Conservation (phyloP, 2,888 invertebrate species). For the Siphlonurus alternatus region DNA sequence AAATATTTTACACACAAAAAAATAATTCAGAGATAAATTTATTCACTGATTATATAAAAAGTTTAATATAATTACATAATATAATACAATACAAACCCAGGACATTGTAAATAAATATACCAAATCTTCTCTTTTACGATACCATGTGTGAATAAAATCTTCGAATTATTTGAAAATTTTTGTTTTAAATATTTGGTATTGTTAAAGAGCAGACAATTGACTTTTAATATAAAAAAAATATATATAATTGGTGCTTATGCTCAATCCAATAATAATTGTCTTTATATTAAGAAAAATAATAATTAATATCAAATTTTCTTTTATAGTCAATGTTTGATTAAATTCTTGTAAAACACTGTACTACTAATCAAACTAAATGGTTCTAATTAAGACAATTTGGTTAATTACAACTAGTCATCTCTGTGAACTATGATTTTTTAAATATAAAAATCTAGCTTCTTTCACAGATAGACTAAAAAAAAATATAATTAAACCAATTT, state of each 20-base stretch:
- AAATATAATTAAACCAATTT: too few relatives aligned
- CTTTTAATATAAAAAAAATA: too few relatives aligned
- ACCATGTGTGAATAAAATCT: not conserved
- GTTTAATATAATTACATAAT: not conserved
- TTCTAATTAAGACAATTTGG: not conserved
- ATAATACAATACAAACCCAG: not conserved
- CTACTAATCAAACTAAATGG: too few relatives aligned
- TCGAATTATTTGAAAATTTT: not conserved
- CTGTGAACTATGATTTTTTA: not conserved
- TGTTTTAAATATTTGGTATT: not conserved
- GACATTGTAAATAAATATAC: too few relatives aligned
- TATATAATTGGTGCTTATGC: not conserved
- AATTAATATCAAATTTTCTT: too few relatives aligned
- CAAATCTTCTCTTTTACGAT: not conserved
- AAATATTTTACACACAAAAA: too few relatives aligned
- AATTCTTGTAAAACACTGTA: too few relatives aligned
- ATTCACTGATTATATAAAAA: too few relatives aligned
- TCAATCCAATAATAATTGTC: not conserved
- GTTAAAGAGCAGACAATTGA: not conserved
- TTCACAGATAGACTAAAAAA: not conserved
- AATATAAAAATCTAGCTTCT: not conserved
- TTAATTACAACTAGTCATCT: not conserved
- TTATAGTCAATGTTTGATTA: too few relatives aligned
- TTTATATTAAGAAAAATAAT: not conserved
- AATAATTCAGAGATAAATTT: too few relatives aligned